Evolutionary conservation across 92 coral and sea anemone genomes (phyloP).

Genomic region (Bergia puertoricense): DNA sequence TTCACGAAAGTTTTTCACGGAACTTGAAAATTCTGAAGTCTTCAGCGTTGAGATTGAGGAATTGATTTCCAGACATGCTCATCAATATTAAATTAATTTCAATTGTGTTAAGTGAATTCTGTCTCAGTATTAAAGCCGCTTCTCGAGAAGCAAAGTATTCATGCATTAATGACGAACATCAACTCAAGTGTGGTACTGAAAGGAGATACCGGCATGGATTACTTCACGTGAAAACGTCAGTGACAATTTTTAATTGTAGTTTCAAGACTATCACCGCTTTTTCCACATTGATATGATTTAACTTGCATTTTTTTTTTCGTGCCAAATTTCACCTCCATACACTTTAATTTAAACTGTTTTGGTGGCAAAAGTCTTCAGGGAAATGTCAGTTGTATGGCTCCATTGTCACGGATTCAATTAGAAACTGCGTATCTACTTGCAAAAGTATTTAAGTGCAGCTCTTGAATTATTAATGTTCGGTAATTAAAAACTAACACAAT

Average conservation of each 20-base stretch:
- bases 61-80: constrained; percentile 12
- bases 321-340: background rate
- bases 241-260: background rate
- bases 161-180: constrained; percentile 25
- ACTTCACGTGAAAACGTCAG: background rate
- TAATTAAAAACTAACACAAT: constrained; percentile 65
- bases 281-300: background rate
- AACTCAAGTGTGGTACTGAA: background rate
- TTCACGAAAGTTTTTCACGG: background rate
- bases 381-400: constrained; percentile 53
- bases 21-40: constrained; percentile 9
- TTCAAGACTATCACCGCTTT: background rate
- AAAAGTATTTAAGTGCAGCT: constrained; percentile 37
- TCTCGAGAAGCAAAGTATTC: background rate
- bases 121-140: background rate
- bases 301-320: constrained; percentile 6
- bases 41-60: constrained; percentile 1
- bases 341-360: constrained; percentile 39
- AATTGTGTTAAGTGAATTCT: constrained; percentile 5
- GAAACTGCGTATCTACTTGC: constrained; percentile 66
- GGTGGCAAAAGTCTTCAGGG: constrained; percentile 57
- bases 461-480: constrained; percentile 65
- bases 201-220: constrained; percentile 12
- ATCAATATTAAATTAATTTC: constrained; percentile 6
- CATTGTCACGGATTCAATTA: constrained; percentile 59